Evolutionary conservation across 2,797 vertebrate genomes (phyloP), one percentile per base, ranked within the genome.

Genomic region (Apodemus agrarius): DNA sequence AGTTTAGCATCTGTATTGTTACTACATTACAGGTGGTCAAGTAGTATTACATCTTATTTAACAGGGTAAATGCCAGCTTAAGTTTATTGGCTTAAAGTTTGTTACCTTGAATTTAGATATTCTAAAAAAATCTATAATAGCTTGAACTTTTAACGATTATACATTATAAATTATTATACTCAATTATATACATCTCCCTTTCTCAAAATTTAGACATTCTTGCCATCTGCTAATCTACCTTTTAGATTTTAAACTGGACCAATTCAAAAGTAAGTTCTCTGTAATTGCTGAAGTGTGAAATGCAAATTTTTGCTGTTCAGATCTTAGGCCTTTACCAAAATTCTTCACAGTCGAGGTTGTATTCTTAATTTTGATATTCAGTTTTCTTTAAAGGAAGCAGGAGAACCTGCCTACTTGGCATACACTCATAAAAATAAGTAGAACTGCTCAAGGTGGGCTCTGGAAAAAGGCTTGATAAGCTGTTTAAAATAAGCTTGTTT

Each of bases 181-280:
- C 40, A 91, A 75, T 43, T 29, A 81, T 17, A 61, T 46, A 34
- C 8, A 83, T 78, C 43, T 91, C 26, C 24, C 54, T 93, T 91
- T 92, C 67, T 96, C 26, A 90, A 76, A 63, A 91, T 94, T 90
- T 80, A 90, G 65, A 57, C 26, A 96, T 91, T 85, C 52, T 49
- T 96, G 57, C 63, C 74, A 40, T 84, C 52, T 90, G 76, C 54
- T 93, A 91, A 16, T 65, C 29, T 76, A 76, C 43, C 75, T 49
- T 46, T 76, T 13, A 54, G 19, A 92, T 89, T 97, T 92, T 52
- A 80, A 80, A 94, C 24, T 49, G 17, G 24, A 65, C 24, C 37
- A 31, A 59, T 85, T 81, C 81, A 72, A 69, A 89, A 90, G 31
- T 91, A 81, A 88, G n/a, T 91, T 84, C 34, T 93, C 61, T 92